phyloP scores from a whole-genome alignment of 2,797 vertebrate species.

The Rhynchotus rufescens region DNA sequence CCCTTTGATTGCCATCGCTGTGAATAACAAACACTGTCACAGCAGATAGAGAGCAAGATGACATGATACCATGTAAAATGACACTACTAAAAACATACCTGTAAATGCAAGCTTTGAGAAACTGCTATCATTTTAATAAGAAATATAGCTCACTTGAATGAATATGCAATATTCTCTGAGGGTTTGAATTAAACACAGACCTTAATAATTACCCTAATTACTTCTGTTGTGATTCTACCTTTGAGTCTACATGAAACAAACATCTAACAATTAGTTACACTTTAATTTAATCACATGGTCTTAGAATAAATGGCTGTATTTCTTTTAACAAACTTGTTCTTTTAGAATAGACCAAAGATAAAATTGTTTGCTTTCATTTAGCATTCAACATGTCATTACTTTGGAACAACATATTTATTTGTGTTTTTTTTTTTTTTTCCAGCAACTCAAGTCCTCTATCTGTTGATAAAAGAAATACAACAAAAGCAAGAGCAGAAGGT shows the following conservation, averaged over 20 bases:
- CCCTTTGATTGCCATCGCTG: conserved; percentile 55
- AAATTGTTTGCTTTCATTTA: conserved; percentile 52
- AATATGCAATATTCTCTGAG: conserved; percentile 63
- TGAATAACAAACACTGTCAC: conserved; percentile 63
- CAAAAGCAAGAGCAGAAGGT: conserved; percentile 64
- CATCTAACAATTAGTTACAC: conserved; percentile 66
- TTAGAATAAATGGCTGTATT: conserved; percentile 60
- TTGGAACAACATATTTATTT: conserved; percentile 55
- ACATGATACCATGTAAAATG: conserved; percentile 52
- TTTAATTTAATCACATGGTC: conserved; percentile 61
- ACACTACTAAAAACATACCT: conserved; percentile 60
- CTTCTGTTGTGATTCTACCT: conserved; percentile 77
- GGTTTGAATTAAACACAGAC: conserved; percentile 71
- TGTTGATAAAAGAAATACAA: background rate
- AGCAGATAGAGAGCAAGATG: conserved; percentile 44
- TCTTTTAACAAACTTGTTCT: conserved; percentile 39
- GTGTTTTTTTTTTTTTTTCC: background rate
- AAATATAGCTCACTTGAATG: conserved; percentile 57
- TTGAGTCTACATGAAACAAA: conserved; percentile 75
- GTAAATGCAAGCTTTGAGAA: conserved; percentile 50
- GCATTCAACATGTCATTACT: conserved; percentile 30
- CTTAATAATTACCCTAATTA: conserved; percentile 78
- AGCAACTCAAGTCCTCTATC: conserved; percentile 36
- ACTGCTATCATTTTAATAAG: background rate
- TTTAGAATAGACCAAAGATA: conserved; percentile 63